Base-by-base conservation (phyloP, 2,888 invertebrate species). In the Antheraea assamensis region DNA sequence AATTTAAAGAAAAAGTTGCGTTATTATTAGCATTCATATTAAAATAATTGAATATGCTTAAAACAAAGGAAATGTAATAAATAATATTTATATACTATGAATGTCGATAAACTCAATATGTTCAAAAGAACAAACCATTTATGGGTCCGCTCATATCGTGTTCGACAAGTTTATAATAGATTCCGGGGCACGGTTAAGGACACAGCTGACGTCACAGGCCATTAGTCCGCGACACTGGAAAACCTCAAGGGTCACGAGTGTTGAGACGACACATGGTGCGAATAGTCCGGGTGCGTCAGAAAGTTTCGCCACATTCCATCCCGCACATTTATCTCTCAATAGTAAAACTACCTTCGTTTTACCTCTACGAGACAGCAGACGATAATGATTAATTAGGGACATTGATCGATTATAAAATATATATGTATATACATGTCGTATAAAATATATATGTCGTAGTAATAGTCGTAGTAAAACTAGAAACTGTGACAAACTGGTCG, bases 251-350 rank as follows among this genome's bases (percentile, higher is more conserved):
- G 90, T 90, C 88, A 86, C 84, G 86, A 89, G 86, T 58, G 24
- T 89, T 88, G 83, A 83, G 83, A 86, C 78, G 87, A 85, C 92
- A 92, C 84, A 91, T 92, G 91, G 89, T 85, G 85, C 82, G 85
- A 90, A 90, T 88, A 88, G 91, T 90, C 86, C 85, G 85, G 83
- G 85, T 81, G 85, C 80, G 85, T 82, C 81, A 81, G 78, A 87
- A 92, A 92, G 87, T 91, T 90, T 88, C 81, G 81, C 87, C 88
- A 79, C 87, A 85, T 85, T 85, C 84, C 83, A 80, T 74, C 77
- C 91, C 90, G 87, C 90, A 90, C 90, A 90, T 91, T 89, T 90
- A 88, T 91, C 90, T 91, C 86, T 83, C 82, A 87, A 85, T 86
- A 86, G 79, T 78, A 83, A 85, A 86, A 86, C 85, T 84, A 86